Evolutionary conservation across 2,888 invertebrate genomes (phyloP).

Genomic region (Erebia ligea): DNA sequence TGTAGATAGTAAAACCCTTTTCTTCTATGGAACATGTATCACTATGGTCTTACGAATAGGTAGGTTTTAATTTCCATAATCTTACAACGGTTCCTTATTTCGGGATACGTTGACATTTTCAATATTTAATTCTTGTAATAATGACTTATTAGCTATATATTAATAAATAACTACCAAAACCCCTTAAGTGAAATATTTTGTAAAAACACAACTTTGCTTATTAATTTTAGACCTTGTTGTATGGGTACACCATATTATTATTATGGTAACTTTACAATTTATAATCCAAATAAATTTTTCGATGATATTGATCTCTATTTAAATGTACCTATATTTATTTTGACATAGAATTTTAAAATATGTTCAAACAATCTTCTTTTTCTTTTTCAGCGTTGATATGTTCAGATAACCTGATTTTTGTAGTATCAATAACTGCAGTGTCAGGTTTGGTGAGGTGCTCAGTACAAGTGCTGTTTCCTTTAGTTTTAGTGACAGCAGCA

Average conservation of each 20-base stretch:
- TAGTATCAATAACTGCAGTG: conserved; percentile 82
- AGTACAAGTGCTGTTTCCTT: conserved; percentile 87
- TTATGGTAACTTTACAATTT: too few relatives aligned
- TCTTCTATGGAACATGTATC: conserved; percentile 85
- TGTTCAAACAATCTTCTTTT: not conserved
- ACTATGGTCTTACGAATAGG: conserved; percentile 87
- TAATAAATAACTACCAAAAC: too few relatives aligned
- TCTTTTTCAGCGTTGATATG: conserved; percentile 64
- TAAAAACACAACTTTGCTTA: too few relatives aligned
- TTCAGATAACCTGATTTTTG: conserved; percentile 74
- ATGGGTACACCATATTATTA: too few relatives aligned
- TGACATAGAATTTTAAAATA: not conserved
- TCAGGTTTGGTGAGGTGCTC: conserved; percentile 88
- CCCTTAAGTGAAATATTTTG: too few relatives aligned
- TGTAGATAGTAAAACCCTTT: conserved; percentile 85
- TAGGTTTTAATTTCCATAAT: conserved; percentile 48
- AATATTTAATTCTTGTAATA: not conserved
- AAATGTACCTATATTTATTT: too few relatives aligned
- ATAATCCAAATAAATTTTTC: too few relatives aligned
- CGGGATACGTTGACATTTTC: not conserved
- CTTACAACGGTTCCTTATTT: not conserved
- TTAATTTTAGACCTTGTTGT: too few relatives aligned
- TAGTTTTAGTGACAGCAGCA: conserved; percentile 86
- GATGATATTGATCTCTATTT: too few relatives aligned
- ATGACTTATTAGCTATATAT: too few relatives aligned